phyloP scores from a whole-genome alignment of 2,113 vertebrate genomes.

The Lepus europaeus region DNA sequence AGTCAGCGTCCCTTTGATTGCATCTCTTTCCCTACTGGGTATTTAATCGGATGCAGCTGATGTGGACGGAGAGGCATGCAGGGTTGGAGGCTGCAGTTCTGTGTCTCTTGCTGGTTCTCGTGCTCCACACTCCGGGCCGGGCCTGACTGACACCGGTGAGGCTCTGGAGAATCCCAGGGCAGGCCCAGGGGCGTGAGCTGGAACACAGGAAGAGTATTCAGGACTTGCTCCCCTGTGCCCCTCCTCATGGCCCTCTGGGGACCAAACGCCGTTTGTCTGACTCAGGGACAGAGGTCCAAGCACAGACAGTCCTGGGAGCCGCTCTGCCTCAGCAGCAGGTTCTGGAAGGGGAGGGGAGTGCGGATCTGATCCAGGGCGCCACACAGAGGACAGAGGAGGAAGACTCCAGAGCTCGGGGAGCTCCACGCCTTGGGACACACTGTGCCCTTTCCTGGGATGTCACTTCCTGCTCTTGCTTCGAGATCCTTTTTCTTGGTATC shows the following conservation, averaged over 20 bases:
- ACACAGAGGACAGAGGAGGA: no score
- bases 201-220: rapidly evolving
- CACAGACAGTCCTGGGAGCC: not conserved
- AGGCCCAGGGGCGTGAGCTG: not conserved
- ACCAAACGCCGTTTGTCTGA: not conserved
- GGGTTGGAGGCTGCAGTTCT: not conserved
- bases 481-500: not conserved
- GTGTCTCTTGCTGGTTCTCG: not conserved
- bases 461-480: not conserved
- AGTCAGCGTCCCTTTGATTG: not conserved
- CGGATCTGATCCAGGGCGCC: not conserved
- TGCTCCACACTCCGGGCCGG: not conserved
- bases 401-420: not conserved
- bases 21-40: conserved; percentile 22
- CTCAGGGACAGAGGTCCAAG: not conserved
- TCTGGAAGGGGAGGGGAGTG: not conserved
- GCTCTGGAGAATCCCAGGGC: not conserved
- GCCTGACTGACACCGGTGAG: not conserved
- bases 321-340: no score
- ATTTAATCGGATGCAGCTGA: conserved; percentile 47
- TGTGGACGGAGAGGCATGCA: conserved; percentile 31
- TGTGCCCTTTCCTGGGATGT: not conserved
- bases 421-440: no score
- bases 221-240: not conserved
- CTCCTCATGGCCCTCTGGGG: not conserved